phyloP scores from a whole-genome alignment of 2,888 invertebrate genomes.

The Lochmaea capreae region DNA sequence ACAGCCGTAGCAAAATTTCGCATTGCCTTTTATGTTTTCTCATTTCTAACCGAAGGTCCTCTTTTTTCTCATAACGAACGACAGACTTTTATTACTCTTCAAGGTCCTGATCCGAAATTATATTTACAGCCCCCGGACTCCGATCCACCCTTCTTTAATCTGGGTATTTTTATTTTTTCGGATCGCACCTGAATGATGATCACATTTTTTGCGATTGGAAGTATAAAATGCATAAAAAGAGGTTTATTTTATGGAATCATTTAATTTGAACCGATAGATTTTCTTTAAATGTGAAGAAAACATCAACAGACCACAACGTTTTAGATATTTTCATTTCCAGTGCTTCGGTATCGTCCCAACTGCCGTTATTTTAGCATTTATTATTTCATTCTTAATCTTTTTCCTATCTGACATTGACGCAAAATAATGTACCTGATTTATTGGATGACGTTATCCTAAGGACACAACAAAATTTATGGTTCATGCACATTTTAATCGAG shows the following conservation, averaged over 20 bases:
- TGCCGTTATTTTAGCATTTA: too few species aligned
- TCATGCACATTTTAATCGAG: too few species aligned
- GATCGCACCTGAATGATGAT: constrained; percentile 19
- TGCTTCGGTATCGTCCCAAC: too few species aligned
- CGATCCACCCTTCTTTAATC: constrained; percentile 38
- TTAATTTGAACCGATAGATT: too few species aligned
- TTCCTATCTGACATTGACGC: too few species aligned
- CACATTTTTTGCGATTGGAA: not conserved
- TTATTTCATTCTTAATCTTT: too few species aligned
- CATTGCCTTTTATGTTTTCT: constrained; percentile 47
- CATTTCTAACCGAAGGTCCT: constrained; percentile 46
- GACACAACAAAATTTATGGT: too few species aligned
- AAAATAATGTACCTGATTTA: too few species aligned
- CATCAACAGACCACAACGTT: too few species aligned
- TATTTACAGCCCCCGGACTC: constrained; percentile 43
- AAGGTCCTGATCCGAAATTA: constrained; percentile 50
- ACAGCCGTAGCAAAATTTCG: constrained; percentile 48
- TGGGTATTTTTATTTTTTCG: constrained; percentile 31
- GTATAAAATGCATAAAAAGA: not conserved
- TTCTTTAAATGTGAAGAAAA: too few species aligned
- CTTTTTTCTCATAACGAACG: constrained; percentile 48
- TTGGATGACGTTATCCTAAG: too few species aligned
- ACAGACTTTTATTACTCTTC: constrained; percentile 51
- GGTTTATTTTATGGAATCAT: not conserved
- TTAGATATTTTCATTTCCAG: too few species aligned